Base-by-base conservation (phyloP, 2,888 invertebrate species). In the Sminthurides aquaticus region DNA sequence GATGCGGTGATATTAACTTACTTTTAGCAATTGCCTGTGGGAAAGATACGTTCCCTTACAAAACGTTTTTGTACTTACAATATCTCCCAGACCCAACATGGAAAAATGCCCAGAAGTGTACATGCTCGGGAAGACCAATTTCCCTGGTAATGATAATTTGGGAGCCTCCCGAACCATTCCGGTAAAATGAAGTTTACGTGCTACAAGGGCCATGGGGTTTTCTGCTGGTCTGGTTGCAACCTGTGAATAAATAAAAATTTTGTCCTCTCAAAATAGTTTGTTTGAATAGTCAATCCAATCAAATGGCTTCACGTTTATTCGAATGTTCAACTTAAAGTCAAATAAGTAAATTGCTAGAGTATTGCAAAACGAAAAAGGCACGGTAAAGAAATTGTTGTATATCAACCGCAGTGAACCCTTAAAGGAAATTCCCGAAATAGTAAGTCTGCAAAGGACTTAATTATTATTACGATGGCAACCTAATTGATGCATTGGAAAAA, bases 51-150 rank as follows among this genome's bases (percentile, higher is more conserved):
- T 57, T 18, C 20, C 25, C 20, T 56, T 26, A 62, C 49, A 18
- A 48, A 52, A 52, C n/a, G 27, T 43, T 11, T 15, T 52, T 52
- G 3, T 15, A 76, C 82, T 82, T 77, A 84, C 84, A 74, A 84
- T 83, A 75, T 84, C 84, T 58, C 84, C 84, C 28, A 84, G 77
- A 79, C 87, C 90, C 70, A 97, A 84, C 96, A 97, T 97, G 69
- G 95, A 95, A 82, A 97, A 97, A 80, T 96, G 95, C 75, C 95
- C 96, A 76, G 88, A 86, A 79, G 94, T 93, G 79, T 96, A 94
- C 85, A 95, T 89, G 78, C 94, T 94, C 67, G 97, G 97, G 82
- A 97, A 97, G 71, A 97, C 94, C 69, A 97, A 84, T 82, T 97
- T 97, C 75, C 96, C 97, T 43, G 97, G 97, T 77, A 97, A 84